phyloP scores from a whole-genome alignment of 2,113 vertebrate species.

The Labrus mixtus region DNA sequence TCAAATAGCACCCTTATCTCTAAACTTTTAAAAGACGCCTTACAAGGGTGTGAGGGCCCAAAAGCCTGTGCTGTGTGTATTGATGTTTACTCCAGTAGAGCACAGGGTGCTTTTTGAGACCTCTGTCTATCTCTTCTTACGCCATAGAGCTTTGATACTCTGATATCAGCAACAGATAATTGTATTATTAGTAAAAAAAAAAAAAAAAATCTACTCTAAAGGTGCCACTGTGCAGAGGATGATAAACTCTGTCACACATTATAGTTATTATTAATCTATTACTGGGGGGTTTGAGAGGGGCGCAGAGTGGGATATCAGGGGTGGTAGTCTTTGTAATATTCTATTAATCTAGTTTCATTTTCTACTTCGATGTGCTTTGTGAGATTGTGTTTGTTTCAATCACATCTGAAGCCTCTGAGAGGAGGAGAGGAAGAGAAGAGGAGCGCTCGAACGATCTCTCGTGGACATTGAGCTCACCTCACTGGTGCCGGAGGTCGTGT shows the following conservation, averaged over 20 bases:
- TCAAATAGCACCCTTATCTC: constrained; percentile 72
- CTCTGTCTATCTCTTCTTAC: constrained; percentile 58
- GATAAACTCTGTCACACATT: constrained; percentile 75
- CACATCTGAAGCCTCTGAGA: constrained; percentile 62
- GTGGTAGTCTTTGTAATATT: constrained; percentile 77
- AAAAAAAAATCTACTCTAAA: constrained; percentile 71
- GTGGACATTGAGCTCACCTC: constrained; percentile 60
- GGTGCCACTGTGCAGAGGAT: constrained; percentile 80
- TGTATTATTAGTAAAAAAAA: constrained; percentile 76
- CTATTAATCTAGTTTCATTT: constrained; percentile 76
- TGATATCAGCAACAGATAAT: constrained; percentile 74
- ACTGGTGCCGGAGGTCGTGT: constrained; percentile 52
- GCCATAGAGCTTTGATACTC: constrained; percentile 77
- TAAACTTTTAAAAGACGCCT: constrained; percentile 59
- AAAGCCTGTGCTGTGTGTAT: constrained; percentile 52
- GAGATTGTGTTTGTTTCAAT: constrained; percentile 73
- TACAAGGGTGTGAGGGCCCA: constrained; percentile 39
- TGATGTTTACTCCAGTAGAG: constrained; percentile 70
- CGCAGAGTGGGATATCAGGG: constrained; percentile 59
- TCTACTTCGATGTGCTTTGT: constrained; percentile 78
- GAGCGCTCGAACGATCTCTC: constrained; percentile 45
- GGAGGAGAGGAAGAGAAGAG: constrained; percentile 37
- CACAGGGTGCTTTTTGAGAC: constrained; percentile 71
- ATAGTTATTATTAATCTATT: constrained; percentile 76
- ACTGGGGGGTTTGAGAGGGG: constrained; percentile 36